A percentile compares a stretch with the other conserved stretches of the same genome.
Evolutionary conservation across 1,140 invertebrate genomes (phyloP).

Genomic region (Neomicropteryx cornuta): DNA sequence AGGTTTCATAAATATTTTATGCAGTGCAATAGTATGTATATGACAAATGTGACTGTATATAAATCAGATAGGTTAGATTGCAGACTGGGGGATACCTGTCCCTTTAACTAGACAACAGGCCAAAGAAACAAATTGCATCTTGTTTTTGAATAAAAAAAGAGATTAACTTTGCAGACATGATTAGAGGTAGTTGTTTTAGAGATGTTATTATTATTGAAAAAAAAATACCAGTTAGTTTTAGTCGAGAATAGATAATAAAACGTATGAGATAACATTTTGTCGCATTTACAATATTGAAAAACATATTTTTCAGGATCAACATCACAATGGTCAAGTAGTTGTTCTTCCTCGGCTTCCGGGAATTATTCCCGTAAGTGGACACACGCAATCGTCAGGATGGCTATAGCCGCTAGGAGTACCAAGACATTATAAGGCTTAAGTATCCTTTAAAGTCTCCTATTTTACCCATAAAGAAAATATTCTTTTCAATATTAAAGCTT

Average conservation of each 20-base stretch:
- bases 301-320: constrained; percentile 12
- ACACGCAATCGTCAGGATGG: constrained; percentile 50
- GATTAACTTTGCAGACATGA: constrained; percentile 1
- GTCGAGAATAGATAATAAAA: constrained; percentile 23
- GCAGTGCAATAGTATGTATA: too few species aligned
- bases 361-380: constrained; percentile 50
- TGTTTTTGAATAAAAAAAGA: too few species aligned
- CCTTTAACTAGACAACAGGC: too few species aligned
- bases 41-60: too few species aligned
- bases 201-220: background rate
- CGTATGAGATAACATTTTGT: constrained; percentile 3
- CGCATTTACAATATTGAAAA: background rate
- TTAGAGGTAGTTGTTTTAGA: background rate
- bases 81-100: too few species aligned
- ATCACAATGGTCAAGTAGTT: constrained; percentile 15
- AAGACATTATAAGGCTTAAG: too few species aligned
- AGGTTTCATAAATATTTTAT: too few species aligned
- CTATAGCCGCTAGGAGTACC: constrained; percentile 36
- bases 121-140: too few species aligned
- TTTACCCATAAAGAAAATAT: too few species aligned
- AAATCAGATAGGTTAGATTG: too few species aligned
- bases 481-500: too few species aligned
- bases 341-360: constrained; percentile 43
- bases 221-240: constrained; percentile 10
- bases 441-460: too few species aligned